These are phyloP conservation scores for Triplophysa yarkandensis DNA, from an alignment of 2,797 vertebrate genomes.

Conservation along the genomic window DNA sequence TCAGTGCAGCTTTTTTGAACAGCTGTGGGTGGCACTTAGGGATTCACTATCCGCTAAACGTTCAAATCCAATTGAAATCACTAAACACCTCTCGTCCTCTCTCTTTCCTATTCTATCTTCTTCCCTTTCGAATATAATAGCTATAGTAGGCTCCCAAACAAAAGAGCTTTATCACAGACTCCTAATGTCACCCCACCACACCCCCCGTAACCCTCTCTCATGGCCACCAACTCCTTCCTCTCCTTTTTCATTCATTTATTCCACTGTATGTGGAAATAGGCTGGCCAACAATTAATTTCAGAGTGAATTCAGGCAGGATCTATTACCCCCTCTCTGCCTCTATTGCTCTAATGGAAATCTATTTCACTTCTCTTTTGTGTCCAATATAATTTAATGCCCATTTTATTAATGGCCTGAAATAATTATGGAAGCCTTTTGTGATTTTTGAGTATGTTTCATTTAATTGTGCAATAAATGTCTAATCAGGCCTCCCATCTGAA, in stretches of 20 bases:
- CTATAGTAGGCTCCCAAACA: conserved; percentile 81
- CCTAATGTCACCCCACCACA: conserved; percentile 72
- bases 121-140: conserved; percentile 69
- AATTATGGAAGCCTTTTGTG: conserved; percentile 99
- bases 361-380: conserved; percentile 99
- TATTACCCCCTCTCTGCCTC: conserved; percentile 99
- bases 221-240: conserved; percentile 74
- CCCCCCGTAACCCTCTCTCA: conserved; percentile 56
- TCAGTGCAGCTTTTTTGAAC: conserved; percentile 50
- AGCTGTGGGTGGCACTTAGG: conserved; percentile 15
- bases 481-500: conserved; percentile 99
- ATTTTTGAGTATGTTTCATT: conserved; percentile 99
- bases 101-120: conserved; percentile 46
- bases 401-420: conserved; percentile 99
- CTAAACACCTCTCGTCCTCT: conserved; percentile 42
- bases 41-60: conserved; percentile 26
- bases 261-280: conserved; percentile 99
- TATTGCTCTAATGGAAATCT: conserved; percentile 99
- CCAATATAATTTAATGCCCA: conserved; percentile 99
- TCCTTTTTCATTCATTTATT: conserved; percentile 97
- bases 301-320: conserved; percentile 99
- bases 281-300: conserved; percentile 99
- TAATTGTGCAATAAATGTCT: conserved; percentile 99
- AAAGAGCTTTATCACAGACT: conserved; percentile 79
- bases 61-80: conserved; percentile 59